Conservation (phyloP, 1,140 invertebrate genomes). For the Polypedilum vanderplanki region DNA sequence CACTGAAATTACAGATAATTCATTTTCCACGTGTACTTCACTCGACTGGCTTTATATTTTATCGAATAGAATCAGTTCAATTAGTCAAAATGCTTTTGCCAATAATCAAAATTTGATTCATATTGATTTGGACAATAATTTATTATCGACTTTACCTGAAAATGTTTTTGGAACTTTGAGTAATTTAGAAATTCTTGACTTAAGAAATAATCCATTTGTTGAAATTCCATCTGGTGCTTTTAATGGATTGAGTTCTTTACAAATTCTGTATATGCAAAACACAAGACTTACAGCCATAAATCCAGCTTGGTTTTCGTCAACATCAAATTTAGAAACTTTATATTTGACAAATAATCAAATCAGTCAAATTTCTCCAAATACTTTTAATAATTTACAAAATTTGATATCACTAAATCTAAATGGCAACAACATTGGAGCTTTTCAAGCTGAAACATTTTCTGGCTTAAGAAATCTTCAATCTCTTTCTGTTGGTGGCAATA, state of each 20-base stretch:
- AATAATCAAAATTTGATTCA: neutral
- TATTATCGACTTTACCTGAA: neutral
- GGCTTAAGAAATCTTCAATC: neutral
- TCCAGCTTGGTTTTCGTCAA: neutral
- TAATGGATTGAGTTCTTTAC: neutral
- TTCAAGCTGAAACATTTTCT: neutral
- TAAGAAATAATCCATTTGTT: neutral
- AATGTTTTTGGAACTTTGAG: neutral
- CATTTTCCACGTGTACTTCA: neutral
- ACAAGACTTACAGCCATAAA: neutral
- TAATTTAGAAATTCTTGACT: neutral
- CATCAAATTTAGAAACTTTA: neutral
- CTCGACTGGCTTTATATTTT: neutral
- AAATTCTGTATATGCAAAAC: neutral
- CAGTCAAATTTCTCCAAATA: neutral
- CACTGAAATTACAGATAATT: neutral
- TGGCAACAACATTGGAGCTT: neutral
- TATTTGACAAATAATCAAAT: neutral
- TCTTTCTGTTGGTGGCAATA: too few relatives aligned
- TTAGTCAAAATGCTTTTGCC: neutral
- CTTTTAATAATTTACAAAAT: neutral
- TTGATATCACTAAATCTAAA: neutral
- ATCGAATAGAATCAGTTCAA: neutral
- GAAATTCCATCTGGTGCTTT: neutral
- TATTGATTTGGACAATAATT: neutral